Evolutionary conservation across 2,113 vertebrate genomes (phyloP).

Genomic region (Beaufortia kweichowensis): DNA sequence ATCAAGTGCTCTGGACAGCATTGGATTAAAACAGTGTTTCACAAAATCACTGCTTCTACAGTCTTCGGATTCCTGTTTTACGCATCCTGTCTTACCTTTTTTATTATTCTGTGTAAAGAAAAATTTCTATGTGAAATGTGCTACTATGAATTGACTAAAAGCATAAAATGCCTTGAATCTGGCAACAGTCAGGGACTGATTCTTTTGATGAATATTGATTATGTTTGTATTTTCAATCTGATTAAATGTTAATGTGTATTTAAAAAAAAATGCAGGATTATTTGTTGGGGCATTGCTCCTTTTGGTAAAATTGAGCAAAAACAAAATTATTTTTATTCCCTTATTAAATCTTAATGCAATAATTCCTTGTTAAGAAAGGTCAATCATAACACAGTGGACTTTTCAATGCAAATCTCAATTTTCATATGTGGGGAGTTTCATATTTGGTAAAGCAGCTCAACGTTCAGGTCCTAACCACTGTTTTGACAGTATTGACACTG

Average conservation of each 20-base stretch:
- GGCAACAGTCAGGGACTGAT: slow-evolving; percentile 64
- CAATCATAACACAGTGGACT: slow-evolving; percentile 32
- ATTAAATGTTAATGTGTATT: slow-evolving; percentile 68
- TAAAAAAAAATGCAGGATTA: slow-evolving; percentile 50
- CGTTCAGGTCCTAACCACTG: background rate
- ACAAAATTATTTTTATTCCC: background rate
- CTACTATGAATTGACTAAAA: slow-evolving; percentile 63
- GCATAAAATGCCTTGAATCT: slow-evolving; percentile 61
- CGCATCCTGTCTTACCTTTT: slow-evolving; percentile 95
- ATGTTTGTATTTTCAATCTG: slow-evolving; percentile 66
- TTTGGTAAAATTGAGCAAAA: slow-evolving; percentile 35
- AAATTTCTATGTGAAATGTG: slow-evolving; percentile 83
- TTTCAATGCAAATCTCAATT: background rate
- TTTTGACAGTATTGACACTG: slow-evolving; percentile 39
- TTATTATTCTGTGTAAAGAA: slow-evolving; percentile 96
- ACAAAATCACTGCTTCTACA: slow-evolving; percentile 53
- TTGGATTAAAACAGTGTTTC: slow-evolving; percentile 71
- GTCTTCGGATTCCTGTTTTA: slow-evolving; percentile 90
- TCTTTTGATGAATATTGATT: slow-evolving; percentile 64
- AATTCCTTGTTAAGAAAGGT: slow-evolving; percentile 54
- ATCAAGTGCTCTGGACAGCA: slow-evolving; percentile 74
- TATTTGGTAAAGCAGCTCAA: slow-evolving; percentile 33
- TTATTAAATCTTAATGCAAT: slow-evolving; percentile 38
- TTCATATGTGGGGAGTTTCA: slow-evolving; percentile 2
- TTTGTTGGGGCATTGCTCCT: slow-evolving; percentile 48